Percentiles rank a stretch among this genome's conserved stretches.
Evolutionary conservation across 2,888 invertebrate species (phyloP).

Genomic region (Drepana falcataria): DNA sequence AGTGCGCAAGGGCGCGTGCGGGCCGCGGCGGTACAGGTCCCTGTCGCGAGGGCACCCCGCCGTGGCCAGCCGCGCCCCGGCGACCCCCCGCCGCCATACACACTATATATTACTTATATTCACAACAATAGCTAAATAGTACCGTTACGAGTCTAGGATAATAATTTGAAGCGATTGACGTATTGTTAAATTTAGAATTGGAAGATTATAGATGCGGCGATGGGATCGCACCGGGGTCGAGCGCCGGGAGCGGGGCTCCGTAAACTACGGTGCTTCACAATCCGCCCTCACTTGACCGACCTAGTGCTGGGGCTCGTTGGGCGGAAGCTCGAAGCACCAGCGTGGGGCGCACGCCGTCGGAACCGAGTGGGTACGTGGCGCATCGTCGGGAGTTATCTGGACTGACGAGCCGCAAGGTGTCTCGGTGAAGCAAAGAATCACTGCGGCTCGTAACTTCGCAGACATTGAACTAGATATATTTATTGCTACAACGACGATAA

Average conservation of each 20-base stretch:
- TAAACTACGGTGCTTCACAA: slow-evolving; percentile 9
- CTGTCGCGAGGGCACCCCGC: slow-evolving; percentile 7
- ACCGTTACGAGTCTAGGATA: slow-evolving; percentile 65
- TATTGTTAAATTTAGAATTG: slow-evolving; percentile 61
- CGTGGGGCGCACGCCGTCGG: slow-evolving; percentile 25
- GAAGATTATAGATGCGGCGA: slow-evolving; percentile 47
- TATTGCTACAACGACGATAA: slow-evolving; percentile 16
- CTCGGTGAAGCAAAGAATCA: neutral
- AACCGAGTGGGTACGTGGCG: slow-evolving; percentile 22
- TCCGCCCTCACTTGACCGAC: slow-evolving; percentile 8
- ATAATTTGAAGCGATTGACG: slow-evolving; percentile 68
- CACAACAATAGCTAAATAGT: slow-evolving; percentile 69
- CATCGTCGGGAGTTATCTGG: slow-evolving; percentile 11
- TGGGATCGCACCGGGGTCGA: slow-evolving; percentile 29
- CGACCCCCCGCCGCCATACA: slow-evolving; percentile 18
- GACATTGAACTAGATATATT: slow-evolving; percentile 6
- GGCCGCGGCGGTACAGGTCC: slow-evolving; percentile 30
- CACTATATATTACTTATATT: slow-evolving; percentile 43
- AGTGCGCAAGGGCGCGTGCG: slow-evolving; percentile 53
- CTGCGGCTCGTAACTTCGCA: neutral
- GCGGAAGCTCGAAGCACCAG: slow-evolving; percentile 18
- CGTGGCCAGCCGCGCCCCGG: slow-evolving; percentile 16
- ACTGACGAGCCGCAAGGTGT: neutral
- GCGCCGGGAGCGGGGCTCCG: slow-evolving; percentile 19
- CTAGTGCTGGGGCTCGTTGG: slow-evolving; percentile 16